phyloP scores from a whole-genome alignment of 2,888 invertebrate species.

The Morinoia aosen region DNA sequence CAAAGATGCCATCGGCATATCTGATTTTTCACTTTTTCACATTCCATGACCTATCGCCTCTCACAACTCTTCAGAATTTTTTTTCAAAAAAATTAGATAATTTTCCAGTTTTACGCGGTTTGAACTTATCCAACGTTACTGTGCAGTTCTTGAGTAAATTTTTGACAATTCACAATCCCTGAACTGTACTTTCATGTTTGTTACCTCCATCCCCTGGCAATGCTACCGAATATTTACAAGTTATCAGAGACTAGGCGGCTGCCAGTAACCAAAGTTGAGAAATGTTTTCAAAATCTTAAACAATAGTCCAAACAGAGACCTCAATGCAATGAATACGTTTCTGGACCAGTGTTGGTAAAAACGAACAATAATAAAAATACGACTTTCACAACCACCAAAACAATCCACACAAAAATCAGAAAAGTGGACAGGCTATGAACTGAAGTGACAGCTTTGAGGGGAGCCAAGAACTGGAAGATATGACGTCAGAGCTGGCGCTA shows the following conservation, averaged over 20 bases:
- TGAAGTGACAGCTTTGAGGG: background rate
- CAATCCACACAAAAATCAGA: background rate
- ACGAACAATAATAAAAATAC: background rate
- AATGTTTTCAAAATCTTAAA: background rate
- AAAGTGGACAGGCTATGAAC: background rate
- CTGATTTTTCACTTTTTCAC: background rate
- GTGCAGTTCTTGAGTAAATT: background rate
- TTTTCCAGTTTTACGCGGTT: background rate
- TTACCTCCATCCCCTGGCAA: background rate
- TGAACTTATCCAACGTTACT: background rate
- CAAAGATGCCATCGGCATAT: background rate
- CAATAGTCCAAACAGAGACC: background rate
- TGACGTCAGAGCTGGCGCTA: constrained; percentile 5
- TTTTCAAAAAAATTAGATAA: background rate
- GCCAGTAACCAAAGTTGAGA: background rate
- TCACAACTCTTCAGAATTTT: background rate
- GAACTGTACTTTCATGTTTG: background rate
- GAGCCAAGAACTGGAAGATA: background rate
- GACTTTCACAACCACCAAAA: constrained; percentile 7
- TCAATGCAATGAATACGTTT: background rate
- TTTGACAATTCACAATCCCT: background rate
- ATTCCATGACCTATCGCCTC: background rate
- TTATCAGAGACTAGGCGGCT: background rate
- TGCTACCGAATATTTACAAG: background rate
- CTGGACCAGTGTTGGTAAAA: background rate